Base-by-base conservation (phyloP, 2,888 invertebrate genomes). In the Drosophila mimica region DNA sequence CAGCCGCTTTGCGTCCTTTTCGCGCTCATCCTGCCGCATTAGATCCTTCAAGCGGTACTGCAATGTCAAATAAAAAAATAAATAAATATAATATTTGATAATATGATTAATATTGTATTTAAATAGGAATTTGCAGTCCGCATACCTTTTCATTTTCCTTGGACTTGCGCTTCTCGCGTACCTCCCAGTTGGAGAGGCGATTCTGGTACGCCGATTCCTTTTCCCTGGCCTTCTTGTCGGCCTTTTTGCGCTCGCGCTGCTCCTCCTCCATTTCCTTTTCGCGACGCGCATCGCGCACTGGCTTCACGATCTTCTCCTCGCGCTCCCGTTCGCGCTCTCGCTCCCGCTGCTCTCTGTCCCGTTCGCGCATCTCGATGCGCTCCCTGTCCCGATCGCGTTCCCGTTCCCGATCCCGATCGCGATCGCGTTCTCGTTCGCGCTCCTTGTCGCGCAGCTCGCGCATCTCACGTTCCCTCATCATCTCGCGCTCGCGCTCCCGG, bases 171-270 rank as follows among this genome's bases (percentile, higher is more conserved):
- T 97, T 95, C 93, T 99, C 99, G 76, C 99, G 94, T 0, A 95
- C 94, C 94, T 99, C 98, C 99, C 99, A 99, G 83, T 94, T 94
- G 54, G 94, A 93, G 31, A 94, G 94, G 93, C 97, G 94, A 94
- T 97, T 98, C 94, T 99, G 98, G 93, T 99, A 99, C n/a, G 98
- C 97, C 38, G 97, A 97, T 93, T 99, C 99, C 93, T 99, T 99
- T 92, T 99, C 99, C 15, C 98, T 94, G 0, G 98, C 97, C 93
- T 97, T 96, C 93, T 98, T 96, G 92, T 99, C 99, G 8, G 96
- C 94, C 83, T 98, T 96, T 92, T 98, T 97, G 89, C 97, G 95
- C 91, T 99, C 99, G 68, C 98, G 96, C 28, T 96, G 95, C 93
- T 99, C 99, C 90, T 99, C 99, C 92, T 98, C 98, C 81, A 98